These are phyloP conservation scores for Epizoanthus rinbou DNA, from an alignment of 92 coral and sea anemone genomes.

Conservation along the genomic window DNA sequence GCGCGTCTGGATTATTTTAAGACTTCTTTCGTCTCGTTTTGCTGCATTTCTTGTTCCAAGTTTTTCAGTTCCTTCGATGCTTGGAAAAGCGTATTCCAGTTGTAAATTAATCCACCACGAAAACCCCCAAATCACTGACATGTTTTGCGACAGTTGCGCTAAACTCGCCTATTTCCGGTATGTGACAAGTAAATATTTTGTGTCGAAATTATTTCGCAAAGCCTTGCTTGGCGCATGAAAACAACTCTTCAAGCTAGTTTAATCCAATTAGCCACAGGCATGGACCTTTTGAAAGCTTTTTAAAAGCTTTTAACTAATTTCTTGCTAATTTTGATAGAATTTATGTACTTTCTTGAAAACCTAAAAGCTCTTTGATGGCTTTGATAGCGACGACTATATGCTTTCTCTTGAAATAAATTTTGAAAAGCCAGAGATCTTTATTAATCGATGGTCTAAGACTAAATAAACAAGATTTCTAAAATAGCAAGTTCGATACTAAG, in stretches of 20 bases:
- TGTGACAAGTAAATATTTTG: background rate
- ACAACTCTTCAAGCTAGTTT: background rate
- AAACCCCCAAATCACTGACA: conserved; percentile 7
- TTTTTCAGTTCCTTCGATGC: background rate
- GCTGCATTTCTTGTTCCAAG: background rate
- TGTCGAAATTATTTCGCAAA: background rate
- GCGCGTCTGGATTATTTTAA: background rate
- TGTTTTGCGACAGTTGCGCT: background rate
- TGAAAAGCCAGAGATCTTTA: background rate
- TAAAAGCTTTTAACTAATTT: background rate
- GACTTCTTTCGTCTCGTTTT: background rate
- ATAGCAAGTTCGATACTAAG: background rate
- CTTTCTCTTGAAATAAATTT: background rate
- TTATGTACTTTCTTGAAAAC: no score
- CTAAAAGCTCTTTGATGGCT: no score
- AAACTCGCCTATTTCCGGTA: conserved; percentile 10
- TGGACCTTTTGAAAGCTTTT: background rate
- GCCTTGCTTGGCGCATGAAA: conserved; percentile 17
- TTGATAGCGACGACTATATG: no score
- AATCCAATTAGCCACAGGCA: conserved; percentile 6
- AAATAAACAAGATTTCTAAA: background rate
- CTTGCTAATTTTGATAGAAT: background rate
- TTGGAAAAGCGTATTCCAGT: background rate
- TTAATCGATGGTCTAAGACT: background rate
- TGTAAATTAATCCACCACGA: background rate